Evolutionary conservation across 2,797 vertebrate genomes (phyloP), one percentile per base, ranked within the genome.

Genomic region (Leptatherina wallacei): DNA sequence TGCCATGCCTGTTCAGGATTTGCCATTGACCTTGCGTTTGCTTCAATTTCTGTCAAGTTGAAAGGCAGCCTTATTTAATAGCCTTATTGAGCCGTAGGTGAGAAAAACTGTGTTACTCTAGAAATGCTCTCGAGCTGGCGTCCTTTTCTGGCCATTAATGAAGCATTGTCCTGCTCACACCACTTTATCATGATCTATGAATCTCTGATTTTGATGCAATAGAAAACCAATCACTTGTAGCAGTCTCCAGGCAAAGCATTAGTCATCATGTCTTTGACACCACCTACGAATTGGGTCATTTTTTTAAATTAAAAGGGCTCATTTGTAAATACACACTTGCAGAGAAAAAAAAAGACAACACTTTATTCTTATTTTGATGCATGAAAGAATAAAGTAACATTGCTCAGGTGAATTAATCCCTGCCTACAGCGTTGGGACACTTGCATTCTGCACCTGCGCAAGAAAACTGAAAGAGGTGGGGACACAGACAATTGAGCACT

Each of bases 111-210:
- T 58, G 76, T 83, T 75, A 71, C 82, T 89, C 85, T 72, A 80
- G 79, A 82, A 87, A 82, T 60, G 27, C 67, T 80, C 72, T 68
- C 32, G 6, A 73, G 77, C 83, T 78, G 61, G 69, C 20, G 80
- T 86, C 85, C 81, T 82, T 89, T 61, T 85, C 83, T 78, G 82
- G 78, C 85, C 92, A 91, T 92, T 95, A 95, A 93, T 89, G 92
- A 93, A 92, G 91, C 85, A 87, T 87, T 82, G 91, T 92, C 87
- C 86, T 67, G 69, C 82, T 80, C 79, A 61, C 84, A 67, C 85
- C 77, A 88, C 89, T 95, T 95, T 94, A 95, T 95, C 93, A 93
- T 94, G 93, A 95, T 95, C 93, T 94, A 94, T 94, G 93, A 93
- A 94, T 92, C 92, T 93, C 85, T 92, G 93, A 94, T 95, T 95